Evolutionary conservation across 2,888 invertebrate species (phyloP).

Genomic region (Bursaphelenchus okinawaensis): DNA sequence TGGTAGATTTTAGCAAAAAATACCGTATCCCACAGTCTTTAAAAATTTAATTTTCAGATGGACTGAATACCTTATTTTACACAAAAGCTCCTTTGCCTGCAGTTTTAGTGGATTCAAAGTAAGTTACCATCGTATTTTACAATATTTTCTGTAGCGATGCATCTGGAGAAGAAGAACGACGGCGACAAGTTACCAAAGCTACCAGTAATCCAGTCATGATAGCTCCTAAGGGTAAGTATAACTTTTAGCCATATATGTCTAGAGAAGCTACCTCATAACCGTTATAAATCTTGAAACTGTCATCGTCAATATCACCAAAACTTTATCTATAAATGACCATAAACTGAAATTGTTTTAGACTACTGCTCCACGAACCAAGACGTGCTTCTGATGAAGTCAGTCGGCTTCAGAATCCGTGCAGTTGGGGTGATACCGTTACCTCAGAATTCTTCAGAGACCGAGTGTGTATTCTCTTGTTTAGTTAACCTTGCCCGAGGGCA

Average conservation of each 20-base stretch:
- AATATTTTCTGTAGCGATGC: not conserved
- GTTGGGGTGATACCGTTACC: conserved; percentile 13
- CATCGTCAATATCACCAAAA: too few relatives aligned
- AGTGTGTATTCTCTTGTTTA: conserved; percentile 33
- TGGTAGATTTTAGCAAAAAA: too few relatives aligned
- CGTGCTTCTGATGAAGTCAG: conserved; percentile 30
- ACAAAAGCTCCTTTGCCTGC: conserved; percentile 15
- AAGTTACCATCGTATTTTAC: too few relatives aligned
- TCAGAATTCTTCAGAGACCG: conserved; percentile 25
- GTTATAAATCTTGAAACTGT: too few relatives aligned
- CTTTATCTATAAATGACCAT: not conserved
- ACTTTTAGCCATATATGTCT: not conserved
- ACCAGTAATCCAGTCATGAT: conserved; percentile 7
- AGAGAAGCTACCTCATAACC: too few relatives aligned
- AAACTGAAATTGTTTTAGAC: not conserved
- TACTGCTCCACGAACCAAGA: conserved; percentile 20
- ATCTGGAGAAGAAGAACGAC: not conserved
- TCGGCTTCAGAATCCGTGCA: conserved; percentile 24
- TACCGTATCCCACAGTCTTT: too few relatives aligned
- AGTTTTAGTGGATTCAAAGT: conserved; percentile 19
- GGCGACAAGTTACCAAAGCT: not conserved
- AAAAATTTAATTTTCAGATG: conserved; percentile 9
- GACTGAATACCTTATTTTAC: not conserved
- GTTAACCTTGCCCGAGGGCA: conserved; percentile 29
- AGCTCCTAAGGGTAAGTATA: not conserved